Conservation (phyloP, 2,888 invertebrate species). For the Anoncus sp. region DNA sequence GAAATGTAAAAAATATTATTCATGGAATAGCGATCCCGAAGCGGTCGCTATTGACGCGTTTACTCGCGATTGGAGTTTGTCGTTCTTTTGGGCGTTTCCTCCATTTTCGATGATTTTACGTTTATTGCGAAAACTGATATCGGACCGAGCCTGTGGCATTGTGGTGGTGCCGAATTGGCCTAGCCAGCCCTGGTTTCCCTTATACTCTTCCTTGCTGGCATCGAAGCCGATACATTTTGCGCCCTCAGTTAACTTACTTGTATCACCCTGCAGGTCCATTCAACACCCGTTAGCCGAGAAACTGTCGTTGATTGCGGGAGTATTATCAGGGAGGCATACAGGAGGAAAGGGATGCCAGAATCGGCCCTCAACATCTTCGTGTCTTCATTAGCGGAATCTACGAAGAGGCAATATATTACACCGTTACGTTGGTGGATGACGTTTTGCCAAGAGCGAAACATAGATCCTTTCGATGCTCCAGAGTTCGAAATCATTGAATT, state of each 20-base stretch:
- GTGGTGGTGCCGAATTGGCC: slow-evolving; percentile 50
- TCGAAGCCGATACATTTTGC: slow-evolving; percentile 10
- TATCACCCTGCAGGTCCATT: slow-evolving; percentile 19
- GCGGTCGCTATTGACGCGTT: slow-evolving; percentile 3
- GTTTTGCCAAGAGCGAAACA: slow-evolving; percentile 44
- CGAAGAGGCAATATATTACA: slow-evolving; percentile 60
- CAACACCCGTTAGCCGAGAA: slow-evolving; percentile 87
- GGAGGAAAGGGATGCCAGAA: slow-evolving; percentile 7
- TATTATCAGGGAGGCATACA: slow-evolving; percentile 70
- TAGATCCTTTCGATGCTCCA: not conserved
- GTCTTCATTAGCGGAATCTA: slow-evolving; percentile 55
- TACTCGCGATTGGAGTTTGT: not conserved
- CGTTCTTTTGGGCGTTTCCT: slow-evolving; percentile 7
- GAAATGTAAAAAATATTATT: slow-evolving; percentile 7
- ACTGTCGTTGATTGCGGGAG: slow-evolving; percentile 87
- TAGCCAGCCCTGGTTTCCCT: slow-evolving; percentile 35
- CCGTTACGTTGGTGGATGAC: slow-evolving; percentile 59
- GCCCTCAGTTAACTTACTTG: not conserved
- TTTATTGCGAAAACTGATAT: slow-evolving; percentile 44
- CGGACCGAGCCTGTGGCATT: slow-evolving; percentile 50
- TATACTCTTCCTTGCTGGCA: slow-evolving; percentile 1
- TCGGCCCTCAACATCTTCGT: slow-evolving; percentile 49
- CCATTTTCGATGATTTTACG: slow-evolving; percentile 8
- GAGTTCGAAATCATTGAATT: slow-evolving; percentile 18
- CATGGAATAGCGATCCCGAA: slow-evolving; percentile 14